Conservation (phyloP, 1,140 invertebrate genomes). For the Lycorma delicatula region DNA sequence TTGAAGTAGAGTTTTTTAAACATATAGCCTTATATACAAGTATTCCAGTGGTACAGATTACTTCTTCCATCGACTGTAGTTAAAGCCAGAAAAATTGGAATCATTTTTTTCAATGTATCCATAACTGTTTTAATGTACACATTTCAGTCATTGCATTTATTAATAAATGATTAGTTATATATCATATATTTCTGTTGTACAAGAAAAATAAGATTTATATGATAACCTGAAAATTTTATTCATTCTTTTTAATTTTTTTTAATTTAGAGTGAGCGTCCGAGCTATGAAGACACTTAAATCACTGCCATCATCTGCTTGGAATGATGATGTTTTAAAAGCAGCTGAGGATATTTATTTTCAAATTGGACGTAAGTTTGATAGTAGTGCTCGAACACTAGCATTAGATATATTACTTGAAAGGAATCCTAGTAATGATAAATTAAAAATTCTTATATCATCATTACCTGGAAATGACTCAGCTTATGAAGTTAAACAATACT, state of each 20-base stretch:
- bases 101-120: too few species aligned
- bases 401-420: constrained; percentile 59
- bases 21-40: too few species aligned
- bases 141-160: too few species aligned
- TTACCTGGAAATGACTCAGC: constrained; percentile 44
- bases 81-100: too few species aligned
- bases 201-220: too few species aligned
- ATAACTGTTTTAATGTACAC: too few species aligned
- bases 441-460: constrained; percentile 47
- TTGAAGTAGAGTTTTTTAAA: too few species aligned
- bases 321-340: constrained; percentile 39
- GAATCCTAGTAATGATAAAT: constrained; percentile 42
- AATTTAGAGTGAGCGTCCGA: constrained; percentile 42
- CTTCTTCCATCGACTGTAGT: too few species aligned
- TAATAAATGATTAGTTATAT: too few species aligned
- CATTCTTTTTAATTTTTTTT: constrained; percentile 1
- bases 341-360: constrained; percentile 56
- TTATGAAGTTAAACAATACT: constrained; percentile 58
- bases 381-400: constrained; percentile 60
- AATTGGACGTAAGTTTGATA: constrained; percentile 51
- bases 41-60: too few species aligned
- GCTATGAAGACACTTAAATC: constrained; percentile 55
- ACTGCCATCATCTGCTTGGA: constrained; percentile 42
- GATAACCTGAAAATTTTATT: too few species aligned
- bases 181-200: too few species aligned